A percentile compares a stretch with the other conserved stretches of the same genome.
These are phyloP conservation scores for Tetragonula carbonaria DNA, from an alignment of 2,888 invertebrate genomes.

Conservation along the genomic window DNA sequence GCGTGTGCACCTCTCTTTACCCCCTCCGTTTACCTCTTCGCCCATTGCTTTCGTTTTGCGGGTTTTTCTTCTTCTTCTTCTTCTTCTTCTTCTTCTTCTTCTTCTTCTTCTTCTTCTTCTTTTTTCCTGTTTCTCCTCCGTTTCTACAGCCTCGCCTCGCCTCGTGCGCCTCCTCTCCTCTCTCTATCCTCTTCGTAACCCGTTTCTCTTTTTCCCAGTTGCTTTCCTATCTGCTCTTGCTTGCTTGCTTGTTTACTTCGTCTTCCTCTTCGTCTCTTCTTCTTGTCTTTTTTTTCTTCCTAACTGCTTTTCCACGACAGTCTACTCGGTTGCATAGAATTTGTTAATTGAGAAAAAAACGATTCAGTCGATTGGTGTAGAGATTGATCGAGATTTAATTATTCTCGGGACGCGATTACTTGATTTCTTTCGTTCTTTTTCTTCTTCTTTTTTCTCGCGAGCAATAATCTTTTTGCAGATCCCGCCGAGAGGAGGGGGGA, in stretches of 20 bases:
- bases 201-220: not conserved
- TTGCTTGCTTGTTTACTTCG: not conserved
- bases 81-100: too few species aligned
- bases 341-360: not conserved
- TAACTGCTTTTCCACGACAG: too few species aligned
- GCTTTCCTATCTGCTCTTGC: conserved; percentile 1
- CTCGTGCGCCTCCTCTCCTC: not conserved
- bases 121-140: not conserved
- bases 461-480: too few species aligned
- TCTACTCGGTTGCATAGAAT: not conserved
- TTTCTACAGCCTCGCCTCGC: not conserved
- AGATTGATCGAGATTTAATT: conserved; percentile 3
- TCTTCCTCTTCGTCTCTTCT: not conserved
- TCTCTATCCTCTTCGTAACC: not conserved
- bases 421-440: too few species aligned
- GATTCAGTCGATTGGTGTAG: not conserved
- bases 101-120: too few species aligned
- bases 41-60: conserved; percentile 14
- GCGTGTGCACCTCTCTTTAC: conserved; percentile 14
- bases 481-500: not conserved
- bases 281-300: not conserved
- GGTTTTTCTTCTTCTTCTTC: not conserved
- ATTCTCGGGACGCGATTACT: not conserved
- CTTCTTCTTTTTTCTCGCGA: too few species aligned
- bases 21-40: not conserved